Base-by-base conservation (phyloP, 1,140 invertebrate genomes). In the Gonioctena quinquepunctata region DNA sequence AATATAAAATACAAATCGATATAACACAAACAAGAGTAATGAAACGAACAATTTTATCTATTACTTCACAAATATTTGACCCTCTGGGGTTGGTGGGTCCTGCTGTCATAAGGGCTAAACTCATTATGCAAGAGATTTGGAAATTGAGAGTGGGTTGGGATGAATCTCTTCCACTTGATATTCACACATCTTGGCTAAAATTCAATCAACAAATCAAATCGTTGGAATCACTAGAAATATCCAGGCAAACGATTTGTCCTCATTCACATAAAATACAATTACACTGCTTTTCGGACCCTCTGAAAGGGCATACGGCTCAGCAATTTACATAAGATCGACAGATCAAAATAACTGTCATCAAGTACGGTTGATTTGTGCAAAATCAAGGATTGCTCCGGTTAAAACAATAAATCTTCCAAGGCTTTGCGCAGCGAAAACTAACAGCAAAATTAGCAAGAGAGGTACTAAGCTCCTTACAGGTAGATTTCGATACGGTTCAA, bases 391-490 rank as follows among this genome's bases (percentile, higher is more conserved):
- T 5, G 75, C 76, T 1, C 79, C 78, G 2, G 33, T 81, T 5
- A 79, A 79, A 63, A 70, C 70, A 1, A 61, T 66, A 7, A 77
- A 74, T 4, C 71, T 78, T 2, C 79, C 80, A 11, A 68, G 75
- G 8, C 76, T 66, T 16, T 42, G 25, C 13, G 70, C 59, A 16
- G 70, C 71, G 8, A 27, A 4, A 54, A 11, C 5, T 75, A 1
- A 19, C 69, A 18, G 60, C 71, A 3, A 69, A 61, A 11, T 26
- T 73, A 28, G 16, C 21, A 6, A 33, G 16, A 11, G 61, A 67
- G 60, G 18, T 60, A 2, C 18, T 28, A 21, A 28, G 64, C 3
- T 49, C 28, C 8, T 11, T 33, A n/a, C 2, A 72, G n/a, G 69
- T 76, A 52, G 64, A 78, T 74, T 63, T 78, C 63, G 6, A 77